These are phyloP conservation scores for Cydia splendana DNA, from an alignment of 1,140 invertebrate species.

Conservation along the genomic window DNA sequence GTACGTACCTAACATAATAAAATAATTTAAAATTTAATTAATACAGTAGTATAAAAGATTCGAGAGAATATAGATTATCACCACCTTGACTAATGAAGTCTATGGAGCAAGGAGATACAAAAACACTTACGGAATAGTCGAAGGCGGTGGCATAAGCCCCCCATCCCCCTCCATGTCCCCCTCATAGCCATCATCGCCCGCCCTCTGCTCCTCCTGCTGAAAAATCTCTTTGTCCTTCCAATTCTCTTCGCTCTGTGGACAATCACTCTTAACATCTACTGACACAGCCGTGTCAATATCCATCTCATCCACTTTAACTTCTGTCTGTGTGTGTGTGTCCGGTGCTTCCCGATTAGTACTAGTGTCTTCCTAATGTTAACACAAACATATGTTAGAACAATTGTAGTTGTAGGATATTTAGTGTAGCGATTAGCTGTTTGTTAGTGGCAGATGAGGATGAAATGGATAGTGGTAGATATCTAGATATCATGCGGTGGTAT, in stretches of 20 bases:
- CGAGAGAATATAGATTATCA: too few relatives aligned
- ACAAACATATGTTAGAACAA: conserved; percentile 45
- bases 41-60: too few relatives aligned
- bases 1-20: too few relatives aligned
- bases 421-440: neutral
- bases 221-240: conserved; percentile 49
- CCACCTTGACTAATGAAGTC: too few relatives aligned
- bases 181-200: conserved; percentile 76
- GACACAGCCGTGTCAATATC: conserved; percentile 36
- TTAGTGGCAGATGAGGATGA: too few relatives aligned
- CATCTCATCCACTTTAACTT: conserved; percentile 54
- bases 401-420: neutral
- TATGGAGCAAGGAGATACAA: too few relatives aligned
- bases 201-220: conserved; percentile 43
- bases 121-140: conserved; percentile 66
- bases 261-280: conserved; percentile 44
- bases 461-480: too few relatives aligned
- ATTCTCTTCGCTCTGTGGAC: conserved; percentile 57
- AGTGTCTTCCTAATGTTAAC: conserved; percentile 54
- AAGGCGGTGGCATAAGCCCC: conserved; percentile 88
- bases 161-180: conserved; percentile 83
- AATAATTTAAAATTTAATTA: too few relatives aligned
- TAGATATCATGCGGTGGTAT: too few relatives aligned
- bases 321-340: conserved; percentile 35
- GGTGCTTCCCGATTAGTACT: conserved; percentile 47